A percentile compares a stretch with the other conserved stretches of the same genome.
phyloP scores from a whole-genome alignment of 2,888 invertebrate genomes.

The Drosophila putrida region DNA sequence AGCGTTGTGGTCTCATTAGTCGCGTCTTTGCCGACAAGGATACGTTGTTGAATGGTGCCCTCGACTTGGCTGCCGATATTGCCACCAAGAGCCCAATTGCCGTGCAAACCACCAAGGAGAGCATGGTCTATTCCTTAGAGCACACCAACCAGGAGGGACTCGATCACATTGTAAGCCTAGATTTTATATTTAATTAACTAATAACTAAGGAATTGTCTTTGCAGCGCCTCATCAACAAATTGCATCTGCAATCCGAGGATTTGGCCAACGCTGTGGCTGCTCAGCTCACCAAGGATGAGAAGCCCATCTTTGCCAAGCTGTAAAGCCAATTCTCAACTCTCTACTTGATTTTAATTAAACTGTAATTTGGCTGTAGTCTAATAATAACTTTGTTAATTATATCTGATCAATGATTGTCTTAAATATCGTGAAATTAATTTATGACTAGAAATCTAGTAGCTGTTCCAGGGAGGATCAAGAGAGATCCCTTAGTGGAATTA shows the following conservation, averaged over 20 bases:
- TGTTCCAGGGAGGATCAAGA: not conserved
- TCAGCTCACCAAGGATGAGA: slow-evolving; percentile 88
- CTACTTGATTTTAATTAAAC: not conserved
- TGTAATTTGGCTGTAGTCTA: not conserved
- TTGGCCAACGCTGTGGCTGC: slow-evolving; percentile 92
- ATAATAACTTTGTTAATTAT: not conserved
- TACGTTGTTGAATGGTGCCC: slow-evolving; percentile 89
- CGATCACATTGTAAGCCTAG: slow-evolving; percentile 93
- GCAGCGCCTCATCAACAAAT: slow-evolving; percentile 92
- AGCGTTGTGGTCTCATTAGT: slow-evolving; percentile 93
- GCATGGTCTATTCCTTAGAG: slow-evolving; percentile 94
- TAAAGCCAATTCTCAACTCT: slow-evolving; percentile 71
- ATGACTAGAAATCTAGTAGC: not conserved
- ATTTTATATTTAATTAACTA: not conserved
- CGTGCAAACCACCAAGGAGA: slow-evolving; percentile 95
- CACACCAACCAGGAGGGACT: slow-evolving; percentile 94
- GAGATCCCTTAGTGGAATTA: too few species aligned
- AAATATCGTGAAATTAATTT: not conserved
- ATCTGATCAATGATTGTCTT: not conserved
- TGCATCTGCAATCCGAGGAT: slow-evolving; percentile 97
- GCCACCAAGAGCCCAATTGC: slow-evolving; percentile 97
- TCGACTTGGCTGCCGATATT: slow-evolving; percentile 92
- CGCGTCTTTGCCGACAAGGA: slow-evolving; percentile 82
- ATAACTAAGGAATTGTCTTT: slow-evolving; percentile 71
- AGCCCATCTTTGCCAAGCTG: slow-evolving; percentile 92